A percentile compares a stretch with the other conserved stretches of the same genome.
Conservation (phyloP, 2,113 vertebrate species). For the Clupea harengus region DNA sequence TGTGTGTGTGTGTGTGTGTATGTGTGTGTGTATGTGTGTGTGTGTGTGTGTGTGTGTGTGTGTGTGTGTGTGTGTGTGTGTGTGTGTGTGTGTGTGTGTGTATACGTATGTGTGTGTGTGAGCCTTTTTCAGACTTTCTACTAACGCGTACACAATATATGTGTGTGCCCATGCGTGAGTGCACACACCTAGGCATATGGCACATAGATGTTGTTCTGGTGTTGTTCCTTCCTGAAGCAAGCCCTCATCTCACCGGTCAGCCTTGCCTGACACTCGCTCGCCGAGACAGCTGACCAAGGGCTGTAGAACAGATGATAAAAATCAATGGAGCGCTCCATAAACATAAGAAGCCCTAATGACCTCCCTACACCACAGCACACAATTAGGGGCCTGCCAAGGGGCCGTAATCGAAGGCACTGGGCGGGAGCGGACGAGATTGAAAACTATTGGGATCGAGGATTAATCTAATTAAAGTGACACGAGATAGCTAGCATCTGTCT, state of each 20-base stretch:
- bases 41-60: not conserved
- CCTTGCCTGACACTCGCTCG: slow-evolving; percentile 34
- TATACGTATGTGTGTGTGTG: not conserved
- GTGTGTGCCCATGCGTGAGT: not conserved
- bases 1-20: not conserved
- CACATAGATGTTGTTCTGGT: not conserved
- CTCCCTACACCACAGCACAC: slow-evolving; percentile 70
- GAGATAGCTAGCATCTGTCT: slow-evolving; percentile 71
- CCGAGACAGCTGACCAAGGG: slow-evolving; percentile 41
- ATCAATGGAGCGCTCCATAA: slow-evolving; percentile 71
- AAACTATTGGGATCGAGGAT: slow-evolving; percentile 72
- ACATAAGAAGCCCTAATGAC: slow-evolving; percentile 70
- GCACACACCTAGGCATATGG: not conserved
- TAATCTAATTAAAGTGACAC: slow-evolving; percentile 75
- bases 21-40: not conserved
- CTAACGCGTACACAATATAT: not conserved
- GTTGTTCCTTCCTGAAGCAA: not conserved
- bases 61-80: not conserved
- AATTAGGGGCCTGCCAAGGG: slow-evolving; percentile 75
- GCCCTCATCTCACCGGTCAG: not conserved
- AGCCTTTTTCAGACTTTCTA: not conserved
- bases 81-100: not conserved
- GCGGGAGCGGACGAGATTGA: slow-evolving; percentile 69
- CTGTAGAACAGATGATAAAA: slow-evolving; percentile 58
- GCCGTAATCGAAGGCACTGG: slow-evolving; percentile 66